Evolutionary conservation across 2,888 invertebrate genomes (phyloP), one percentile per base, ranked within the genome.

Genomic region (Augiades crinisus): DNA sequence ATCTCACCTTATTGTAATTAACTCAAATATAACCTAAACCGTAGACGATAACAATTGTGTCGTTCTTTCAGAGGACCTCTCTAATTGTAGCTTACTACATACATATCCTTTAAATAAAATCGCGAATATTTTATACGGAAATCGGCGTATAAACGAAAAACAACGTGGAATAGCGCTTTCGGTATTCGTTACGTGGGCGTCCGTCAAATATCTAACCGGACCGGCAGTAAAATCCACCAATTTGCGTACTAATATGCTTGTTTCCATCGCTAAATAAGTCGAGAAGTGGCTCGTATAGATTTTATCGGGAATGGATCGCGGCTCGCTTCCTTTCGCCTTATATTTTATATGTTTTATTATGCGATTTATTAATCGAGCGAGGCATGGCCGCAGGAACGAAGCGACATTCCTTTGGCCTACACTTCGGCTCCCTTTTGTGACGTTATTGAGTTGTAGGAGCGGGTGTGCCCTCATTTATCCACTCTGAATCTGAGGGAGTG

Each of bases 171-270:
- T 27, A 27, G 10, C 3, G 5, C 27, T 10, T 27, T 27, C 8
- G 27, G 27, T 10, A 27, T 27, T n/a, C 1, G 4, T 12, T n/a
- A 12, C 56, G 75, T 75, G 67, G 75, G 73, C 54, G 72, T 69
- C 56, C 63, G 69, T 73, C 68, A 65, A 69, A 69, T 59, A 64
- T 63, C 60, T 62, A 68, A 70, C 65, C 67, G 63, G 59, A 59
- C 52, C 36, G 56, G 63, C 56, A 57, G 66, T 73, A 67, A 76
- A 74, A 70, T 63, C 55, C 63, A 59, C 60, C 68, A 60, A 77
- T 78, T 78, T 78, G 75, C 72, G 64, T 77, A 73, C 68, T 72
- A 80, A 81, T 78, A 68, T 51, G 63, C 60, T 61, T 68, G 67
- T 72, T 72, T 61, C 72, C 59, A 65, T 67, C 64, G 65, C 68